A percentile compares a stretch with the other conserved stretches of the same genome.
phyloP scores from a whole-genome alignment of 2,888 invertebrate species.

The Abscondita cerata region DNA sequence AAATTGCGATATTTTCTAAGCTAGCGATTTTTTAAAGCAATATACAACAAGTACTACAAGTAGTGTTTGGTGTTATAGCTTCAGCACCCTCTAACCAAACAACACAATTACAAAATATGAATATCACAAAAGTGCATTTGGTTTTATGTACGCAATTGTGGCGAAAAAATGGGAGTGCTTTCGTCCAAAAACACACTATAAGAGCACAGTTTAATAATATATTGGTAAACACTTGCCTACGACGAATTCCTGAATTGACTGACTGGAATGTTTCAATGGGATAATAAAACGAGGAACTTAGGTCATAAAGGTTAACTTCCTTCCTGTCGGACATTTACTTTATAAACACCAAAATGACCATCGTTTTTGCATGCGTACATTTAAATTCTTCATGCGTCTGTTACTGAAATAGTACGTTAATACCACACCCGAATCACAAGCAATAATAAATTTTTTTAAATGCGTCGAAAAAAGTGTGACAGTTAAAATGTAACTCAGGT shows the following conservation, averaged over 20 bases:
- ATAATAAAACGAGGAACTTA: slow-evolving; percentile 40
- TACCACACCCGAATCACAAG: too few species aligned
- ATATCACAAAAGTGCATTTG: slow-evolving; percentile 50
- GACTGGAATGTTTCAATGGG: slow-evolving; percentile 34
- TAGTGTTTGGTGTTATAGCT: slow-evolving; percentile 1
- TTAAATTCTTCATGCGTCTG: too few species aligned
- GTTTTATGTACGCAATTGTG: slow-evolving; percentile 52
- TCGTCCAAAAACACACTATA: slow-evolving; percentile 46
- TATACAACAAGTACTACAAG: not conserved
- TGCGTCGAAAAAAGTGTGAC: slow-evolving; percentile 7
- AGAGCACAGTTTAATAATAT: not conserved
- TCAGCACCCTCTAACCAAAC: slow-evolving; percentile 19
- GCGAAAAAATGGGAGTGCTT: slow-evolving; percentile 54
- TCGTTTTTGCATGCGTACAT: slow-evolving; percentile 44
- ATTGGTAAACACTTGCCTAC: not conserved
- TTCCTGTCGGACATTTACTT: slow-evolving; percentile 47
- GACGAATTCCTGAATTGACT: slow-evolving; percentile 11
- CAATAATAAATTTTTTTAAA: too few species aligned
- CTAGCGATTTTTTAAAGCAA: not conserved
- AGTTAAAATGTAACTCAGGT: slow-evolving; percentile 20
- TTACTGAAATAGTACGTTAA: too few species aligned
- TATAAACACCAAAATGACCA: slow-evolving; percentile 55
- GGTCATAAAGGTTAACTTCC: slow-evolving; percentile 54
- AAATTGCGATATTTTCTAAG: too few species aligned
- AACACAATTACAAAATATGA: slow-evolving; percentile 34